Evolutionary conservation across 2,113 vertebrate species (phyloP), one percentile per base, ranked within the genome.

Genomic region (Choloepus hoffmanni): DNA sequence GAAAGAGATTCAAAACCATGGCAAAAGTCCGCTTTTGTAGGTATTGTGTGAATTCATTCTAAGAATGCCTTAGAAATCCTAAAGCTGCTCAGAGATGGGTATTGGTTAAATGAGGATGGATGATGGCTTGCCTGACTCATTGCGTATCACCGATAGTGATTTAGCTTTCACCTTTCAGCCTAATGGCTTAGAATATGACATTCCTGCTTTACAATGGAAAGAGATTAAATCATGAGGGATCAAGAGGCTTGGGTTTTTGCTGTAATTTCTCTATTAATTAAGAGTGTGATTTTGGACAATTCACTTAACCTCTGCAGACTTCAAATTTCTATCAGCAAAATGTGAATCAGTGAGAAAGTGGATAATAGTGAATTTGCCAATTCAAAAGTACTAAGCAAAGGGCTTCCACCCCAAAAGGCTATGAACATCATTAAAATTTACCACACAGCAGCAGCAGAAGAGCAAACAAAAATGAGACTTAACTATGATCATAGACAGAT

Each of bases 211-310:
- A 84, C 24, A 78, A 2, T 15, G 43, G 33, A 79, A 65, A 78
- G 50, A 90, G 28, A 28, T 24, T 13, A 78, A 30, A 74, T 40
- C 48, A 14, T 36, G 36, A 76, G 14, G 79, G 26, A 6, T 16
- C 53, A 92, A 48, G 62, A 60, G 73, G 13, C 45, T 81, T 40
- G 28, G 43, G 40, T 4, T 58, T 92, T 85, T 82, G 23, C 30
- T 87, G 43, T 45, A 79, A 92, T n/a, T 60, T 92, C 43, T 73
- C 68, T 68, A 83, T 58, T 92, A 84, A 79, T 50, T 87, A 90
- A 88, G 72, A 94, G 67, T 77, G 10, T 65, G 28, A 79, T 77
- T 28, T 40, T 33, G 24, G 60, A 62, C 19, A 85, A 92, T 53
- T 58, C 83, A 70, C 21, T 65, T 70, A 73, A 93, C 40, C 68